These are phyloP conservation scores for Pogoniulus pusillus DNA, from an alignment of 2,797 vertebrate species.

Conservation along the genomic window DNA sequence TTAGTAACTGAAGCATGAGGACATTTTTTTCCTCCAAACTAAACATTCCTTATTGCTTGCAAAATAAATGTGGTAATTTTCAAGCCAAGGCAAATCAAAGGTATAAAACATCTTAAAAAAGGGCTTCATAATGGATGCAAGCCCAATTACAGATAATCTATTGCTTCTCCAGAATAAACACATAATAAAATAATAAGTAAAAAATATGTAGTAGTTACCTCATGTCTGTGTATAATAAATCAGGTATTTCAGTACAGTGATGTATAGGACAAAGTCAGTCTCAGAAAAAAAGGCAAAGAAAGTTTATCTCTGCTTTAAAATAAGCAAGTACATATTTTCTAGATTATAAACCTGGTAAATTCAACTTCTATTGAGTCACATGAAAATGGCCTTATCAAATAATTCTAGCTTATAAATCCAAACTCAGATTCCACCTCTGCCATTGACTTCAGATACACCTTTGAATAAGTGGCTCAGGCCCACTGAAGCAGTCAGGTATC, in stretches of 20 bases:
- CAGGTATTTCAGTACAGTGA: not conserved
- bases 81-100: not conserved
- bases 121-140: not conserved
- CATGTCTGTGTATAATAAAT: not conserved
- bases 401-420: not conserved
- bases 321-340: not conserved
- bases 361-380: not conserved
- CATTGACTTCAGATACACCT: not conserved
- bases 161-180: conserved; percentile 32
- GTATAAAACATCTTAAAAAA: not conserved
- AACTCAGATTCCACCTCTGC: not conserved
- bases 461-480: not conserved
- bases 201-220: conserved; percentile 13
- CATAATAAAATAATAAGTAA: conserved; percentile 1
- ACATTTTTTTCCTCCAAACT: not conserved
- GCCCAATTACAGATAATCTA: conserved; percentile 3
- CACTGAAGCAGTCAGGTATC: not conserved
- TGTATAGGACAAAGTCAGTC: not conserved
- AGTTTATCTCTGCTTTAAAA: not conserved
- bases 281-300: not conserved
- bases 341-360: not conserved
- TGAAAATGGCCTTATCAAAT: not conserved
- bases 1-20: not conserved
- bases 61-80: conserved; percentile 2
- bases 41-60: not conserved